phyloP scores from a whole-genome alignment of 2,888 invertebrate species.

The Yponomeuta cagnagella region DNA sequence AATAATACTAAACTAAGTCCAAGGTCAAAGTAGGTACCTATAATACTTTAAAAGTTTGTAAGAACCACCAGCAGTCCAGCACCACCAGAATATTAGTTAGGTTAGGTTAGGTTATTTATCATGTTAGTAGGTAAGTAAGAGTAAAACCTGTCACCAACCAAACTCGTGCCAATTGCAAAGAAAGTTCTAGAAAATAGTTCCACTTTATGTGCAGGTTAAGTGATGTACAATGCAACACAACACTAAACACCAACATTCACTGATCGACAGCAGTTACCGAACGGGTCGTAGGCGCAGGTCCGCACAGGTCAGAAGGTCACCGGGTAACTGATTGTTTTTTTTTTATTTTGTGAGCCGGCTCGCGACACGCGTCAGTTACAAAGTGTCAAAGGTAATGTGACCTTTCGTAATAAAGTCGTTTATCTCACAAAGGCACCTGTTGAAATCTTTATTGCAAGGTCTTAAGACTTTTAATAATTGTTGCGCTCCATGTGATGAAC shows the following conservation, averaged over 20 bases:
- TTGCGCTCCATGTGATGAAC: slow-evolving; percentile 1
- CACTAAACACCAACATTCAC: not conserved
- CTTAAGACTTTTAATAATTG: not conserved
- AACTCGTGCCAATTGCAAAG: not conserved
- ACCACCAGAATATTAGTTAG: not conserved
- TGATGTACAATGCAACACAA: not conserved
- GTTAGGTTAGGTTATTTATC: slow-evolving; percentile 1
- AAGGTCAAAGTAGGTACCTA: not conserved
- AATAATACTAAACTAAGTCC: not conserved
- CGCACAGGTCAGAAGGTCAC: slow-evolving; percentile 4
- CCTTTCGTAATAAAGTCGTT: not conserved
- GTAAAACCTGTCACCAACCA: not conserved
- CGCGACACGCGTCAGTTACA: slow-evolving; percentile 2
- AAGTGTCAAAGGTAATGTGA: not conserved
- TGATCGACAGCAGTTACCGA: slow-evolving; percentile 4
- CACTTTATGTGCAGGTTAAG: slow-evolving; percentile 2
- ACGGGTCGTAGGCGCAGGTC: slow-evolving; percentile 4
- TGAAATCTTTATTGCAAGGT: slow-evolving; percentile 2
- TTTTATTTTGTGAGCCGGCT: slow-evolving; percentile 1
- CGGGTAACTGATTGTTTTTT: not conserved
- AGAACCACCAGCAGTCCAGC: not conserved
- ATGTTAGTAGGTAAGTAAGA: slow-evolving; percentile 2
- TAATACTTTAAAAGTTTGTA: not conserved
- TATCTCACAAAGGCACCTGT: not conserved
- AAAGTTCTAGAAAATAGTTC: slow-evolving; percentile 4